Evolutionary conservation across 2,888 invertebrate genomes (phyloP), one percentile per base, ranked within the genome.

Genomic region (Pemphredon lugubris): DNA sequence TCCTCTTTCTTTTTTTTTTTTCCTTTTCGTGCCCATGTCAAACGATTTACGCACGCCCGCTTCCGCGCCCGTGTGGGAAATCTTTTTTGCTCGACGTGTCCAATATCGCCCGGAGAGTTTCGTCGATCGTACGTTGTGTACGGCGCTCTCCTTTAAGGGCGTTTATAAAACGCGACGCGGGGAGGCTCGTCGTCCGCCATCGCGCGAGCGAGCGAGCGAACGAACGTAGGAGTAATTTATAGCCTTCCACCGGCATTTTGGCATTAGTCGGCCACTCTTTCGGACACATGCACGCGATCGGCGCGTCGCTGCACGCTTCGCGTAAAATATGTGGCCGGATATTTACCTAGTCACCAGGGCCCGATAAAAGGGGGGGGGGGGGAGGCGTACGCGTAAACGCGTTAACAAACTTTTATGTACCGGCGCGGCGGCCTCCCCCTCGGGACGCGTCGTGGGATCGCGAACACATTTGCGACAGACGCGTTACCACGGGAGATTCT

Each of bases 1-100:
- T 44, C n/a, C 7, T 11, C 48, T 21, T 11, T 26, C 30, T 2
- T 9, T 26, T 13, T 30, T 45, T 45, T n/a, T 34, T 26, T 9
- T 53, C 47, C 16, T 14, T n/a, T n/a, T n/a, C n/a, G n/a, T n/a
- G n/a, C n/a, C 26, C 39, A 34, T 44, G 57, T 51, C 53, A 32
- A 58, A 63, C 61, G 47, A 13, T 51, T 20, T 13, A 45, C 42
- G n/a, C n/a, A 45, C 59, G 47, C 44, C 30, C 40, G 13, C 58
- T 54, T 60, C 42, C 61, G 48, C 32, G 13, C 34, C 58, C n/a
- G 39, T 54, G 59, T 68, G 70, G 55, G 70, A 67, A 71, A 61
- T 61, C 55, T 59, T 70, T 48, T 51, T 44, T 26, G 20, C 14
- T 23, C 45, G 5, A 45, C 21, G 5, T 26, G n/a, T 11, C 26